Evolutionary conservation across 2,113 vertebrate genomes (phyloP).

Genomic region (Larimichthys crocea): DNA sequence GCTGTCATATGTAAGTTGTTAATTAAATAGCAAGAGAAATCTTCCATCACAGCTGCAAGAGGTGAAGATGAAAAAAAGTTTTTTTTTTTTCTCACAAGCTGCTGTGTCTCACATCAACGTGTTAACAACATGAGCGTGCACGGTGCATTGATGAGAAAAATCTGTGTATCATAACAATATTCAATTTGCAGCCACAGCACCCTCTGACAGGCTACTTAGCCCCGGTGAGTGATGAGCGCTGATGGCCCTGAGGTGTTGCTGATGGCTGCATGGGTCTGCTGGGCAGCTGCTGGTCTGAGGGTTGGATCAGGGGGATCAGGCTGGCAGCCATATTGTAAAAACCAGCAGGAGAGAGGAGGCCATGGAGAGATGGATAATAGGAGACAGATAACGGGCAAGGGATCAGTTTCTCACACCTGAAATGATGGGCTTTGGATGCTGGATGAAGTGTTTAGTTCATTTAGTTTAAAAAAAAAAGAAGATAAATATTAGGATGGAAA

Average conservation of each 20-base stretch:
- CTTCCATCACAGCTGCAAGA: too few relatives aligned
- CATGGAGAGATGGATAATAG: conserved; percentile 35
- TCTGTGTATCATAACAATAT: conserved; percentile 74
- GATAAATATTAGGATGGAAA: conserved; percentile 1
- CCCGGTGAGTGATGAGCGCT: conserved; percentile 67
- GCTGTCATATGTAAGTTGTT: background rate
- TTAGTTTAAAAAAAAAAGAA: background rate
- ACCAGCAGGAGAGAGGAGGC: conserved; percentile 71
- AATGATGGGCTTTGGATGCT: background rate
- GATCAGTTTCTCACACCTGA: conserved; percentile 58
- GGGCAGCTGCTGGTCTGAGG: conserved; percentile 74
- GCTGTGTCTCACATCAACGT: conserved; percentile 34
- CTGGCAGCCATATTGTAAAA: conserved; percentile 71
- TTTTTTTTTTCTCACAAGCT: background rate
- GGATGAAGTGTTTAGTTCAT: background rate
- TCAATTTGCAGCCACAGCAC: conserved; percentile 76
- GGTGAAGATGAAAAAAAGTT: background rate
- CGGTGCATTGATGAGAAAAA: conserved; percentile 61
- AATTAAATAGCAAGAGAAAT: background rate
- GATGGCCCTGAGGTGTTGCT: conserved; percentile 73
- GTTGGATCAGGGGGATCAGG: conserved; percentile 56
- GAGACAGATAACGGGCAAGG: conserved; percentile 36
- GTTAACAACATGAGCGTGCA: conserved; percentile 42
- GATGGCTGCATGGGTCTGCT: conserved; percentile 59
- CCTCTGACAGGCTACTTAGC: conserved; percentile 74